Evolutionary conservation across 2,113 vertebrate genomes (phyloP).

Genomic region (Benitochromis conjunctus): DNA sequence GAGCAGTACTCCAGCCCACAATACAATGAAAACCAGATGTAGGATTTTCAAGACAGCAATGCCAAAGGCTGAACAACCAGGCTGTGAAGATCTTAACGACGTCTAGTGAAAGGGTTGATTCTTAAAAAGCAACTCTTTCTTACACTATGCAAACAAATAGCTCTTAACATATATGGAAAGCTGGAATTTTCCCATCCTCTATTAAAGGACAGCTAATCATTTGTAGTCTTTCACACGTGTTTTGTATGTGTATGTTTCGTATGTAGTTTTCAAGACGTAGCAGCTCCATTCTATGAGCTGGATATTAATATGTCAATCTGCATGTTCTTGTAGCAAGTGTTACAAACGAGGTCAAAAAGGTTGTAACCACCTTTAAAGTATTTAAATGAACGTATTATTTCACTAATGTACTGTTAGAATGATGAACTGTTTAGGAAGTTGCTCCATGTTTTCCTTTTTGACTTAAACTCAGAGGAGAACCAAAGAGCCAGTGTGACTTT

Average conservation of each 20-base stretch:
- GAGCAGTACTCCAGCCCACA: slow-evolving; percentile 55
- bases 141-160: not conserved
- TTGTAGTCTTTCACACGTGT: not conserved
- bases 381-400: not conserved
- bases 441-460: not conserved
- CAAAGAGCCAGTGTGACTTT: not conserved
- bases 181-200: not conserved
- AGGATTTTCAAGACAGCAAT: not conserved
- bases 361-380: not conserved
- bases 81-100: not conserved
- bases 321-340: not conserved
- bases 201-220: not conserved
- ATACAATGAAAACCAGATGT: slow-evolving; percentile 60
- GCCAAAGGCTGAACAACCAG: slow-evolving; percentile 4
- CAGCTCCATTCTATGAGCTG: not conserved
- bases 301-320: not conserved
- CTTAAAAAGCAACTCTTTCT: not conserved
- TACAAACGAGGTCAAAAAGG: not conserved
- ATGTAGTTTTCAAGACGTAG: slow-evolving; percentile 16
- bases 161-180: not conserved
- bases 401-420: not conserved
- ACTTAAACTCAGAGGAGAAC: not conserved
- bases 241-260: not conserved
- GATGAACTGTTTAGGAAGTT: not conserved
- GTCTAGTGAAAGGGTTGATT: not conserved